These are phyloP conservation scores for Pelobates fuscus DNA, from an alignment of 2,113 vertebrate species.

Conservation along the genomic window DNA sequence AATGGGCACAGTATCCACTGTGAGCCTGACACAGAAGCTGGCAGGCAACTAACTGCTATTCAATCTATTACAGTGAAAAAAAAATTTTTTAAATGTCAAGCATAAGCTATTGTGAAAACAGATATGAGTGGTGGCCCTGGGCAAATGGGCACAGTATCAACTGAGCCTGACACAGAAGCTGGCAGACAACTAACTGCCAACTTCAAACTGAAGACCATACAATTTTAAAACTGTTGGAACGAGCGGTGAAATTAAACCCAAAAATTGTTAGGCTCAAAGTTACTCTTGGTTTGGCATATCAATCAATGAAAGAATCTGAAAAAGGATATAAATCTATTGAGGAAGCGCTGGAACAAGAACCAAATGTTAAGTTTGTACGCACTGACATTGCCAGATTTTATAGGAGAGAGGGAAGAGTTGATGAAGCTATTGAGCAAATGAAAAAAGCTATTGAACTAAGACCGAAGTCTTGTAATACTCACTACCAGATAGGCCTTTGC, in stretches of 20 bases:
- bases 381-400: slow-evolving; percentile 74
- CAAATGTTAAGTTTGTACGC: slow-evolving; percentile 62
- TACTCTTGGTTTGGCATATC: slow-evolving; percentile 71
- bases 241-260: slow-evolving; percentile 66
- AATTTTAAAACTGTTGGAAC: slow-evolving; percentile 61
- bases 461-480: slow-evolving; percentile 63
- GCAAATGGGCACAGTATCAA: too few species aligned
- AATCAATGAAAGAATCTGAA: slow-evolving; percentile 29
- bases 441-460: slow-evolving; percentile 60
- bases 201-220: too few species aligned
- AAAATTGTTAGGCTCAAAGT: slow-evolving; percentile 57
- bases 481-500: slow-evolving; percentile 72
- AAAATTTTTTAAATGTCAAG: too few species aligned
- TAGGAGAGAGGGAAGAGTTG: slow-evolving; percentile 58
- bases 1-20: too few species aligned
- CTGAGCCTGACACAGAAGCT: too few species aligned
- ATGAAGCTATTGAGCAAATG: slow-evolving; percentile 63
- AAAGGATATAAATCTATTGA: slow-evolving; percentile 63
- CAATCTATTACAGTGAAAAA: too few species aligned
- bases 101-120: too few species aligned
- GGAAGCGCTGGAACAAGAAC: slow-evolving; percentile 62
- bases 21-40: too few species aligned
- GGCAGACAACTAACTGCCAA: too few species aligned
- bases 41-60: too few species aligned
- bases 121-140: too few species aligned